These are phyloP conservation scores for Pseudopodoces humilis DNA, from an alignment of 2,113 vertebrate species.

Conservation along the genomic window DNA sequence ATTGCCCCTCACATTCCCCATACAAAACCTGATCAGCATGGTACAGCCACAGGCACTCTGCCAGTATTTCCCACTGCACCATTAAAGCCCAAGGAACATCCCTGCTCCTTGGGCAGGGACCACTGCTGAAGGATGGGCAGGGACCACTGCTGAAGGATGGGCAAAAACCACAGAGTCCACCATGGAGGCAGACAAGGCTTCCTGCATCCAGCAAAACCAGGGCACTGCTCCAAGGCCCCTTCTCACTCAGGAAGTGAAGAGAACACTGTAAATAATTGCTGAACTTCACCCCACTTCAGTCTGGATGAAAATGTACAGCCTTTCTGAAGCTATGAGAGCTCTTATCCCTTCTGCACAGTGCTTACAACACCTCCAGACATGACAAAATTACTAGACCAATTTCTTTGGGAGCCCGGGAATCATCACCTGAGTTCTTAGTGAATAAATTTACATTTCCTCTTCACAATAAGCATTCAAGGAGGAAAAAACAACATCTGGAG, in stretches of 20 bases:
- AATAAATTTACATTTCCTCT: background rate
- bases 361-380: background rate
- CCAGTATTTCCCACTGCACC: background rate
- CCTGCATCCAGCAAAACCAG: background rate
- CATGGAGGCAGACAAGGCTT: background rate
- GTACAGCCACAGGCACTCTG: background rate
- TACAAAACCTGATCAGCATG: background rate
- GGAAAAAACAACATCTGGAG: constrained; percentile 1
- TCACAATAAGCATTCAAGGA: background rate
- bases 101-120: background rate
- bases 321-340: background rate
- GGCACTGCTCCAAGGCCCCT: background rate
- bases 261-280: background rate
- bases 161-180: background rate
- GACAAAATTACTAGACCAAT: background rate
- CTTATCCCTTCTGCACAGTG: background rate
- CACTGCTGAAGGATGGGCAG: accelerated
- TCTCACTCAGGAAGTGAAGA: background rate
- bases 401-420: background rate
- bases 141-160: background rate
- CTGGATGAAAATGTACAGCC: background rate
- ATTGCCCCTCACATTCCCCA: background rate
- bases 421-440: background rate
- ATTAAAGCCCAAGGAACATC: background rate
- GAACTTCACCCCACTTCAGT: background rate